Conservation (phyloP, 2,888 invertebrate genomes). For the Keiferia lycopersicella region DNA sequence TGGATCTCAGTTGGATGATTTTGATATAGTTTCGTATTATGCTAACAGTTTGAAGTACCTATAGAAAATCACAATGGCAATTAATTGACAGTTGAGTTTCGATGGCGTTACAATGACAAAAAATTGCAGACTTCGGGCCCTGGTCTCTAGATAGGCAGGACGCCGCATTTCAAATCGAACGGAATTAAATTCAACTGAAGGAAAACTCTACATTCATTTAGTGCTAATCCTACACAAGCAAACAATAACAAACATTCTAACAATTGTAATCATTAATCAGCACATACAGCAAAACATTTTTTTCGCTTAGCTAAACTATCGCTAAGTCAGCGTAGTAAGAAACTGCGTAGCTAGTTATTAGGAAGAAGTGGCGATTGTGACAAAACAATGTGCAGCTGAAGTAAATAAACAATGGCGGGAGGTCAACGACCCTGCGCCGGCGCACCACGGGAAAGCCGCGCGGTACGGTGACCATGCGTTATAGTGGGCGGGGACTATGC, state of each 20-base stretch:
- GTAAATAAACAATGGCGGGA: constrained; percentile 33
- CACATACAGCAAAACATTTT: constrained; percentile 3
- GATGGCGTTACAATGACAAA: too few relatives aligned
- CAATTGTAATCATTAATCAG: background rate
- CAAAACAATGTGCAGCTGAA: constrained; percentile 16
- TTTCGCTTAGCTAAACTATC: background rate
- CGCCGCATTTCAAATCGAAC: too few relatives aligned
- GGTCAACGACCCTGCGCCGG: constrained; percentile 31
- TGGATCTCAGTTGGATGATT: too few relatives aligned
- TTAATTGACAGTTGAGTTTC: too few relatives aligned
- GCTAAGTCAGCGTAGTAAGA: background rate
- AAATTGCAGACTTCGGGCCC: too few relatives aligned
- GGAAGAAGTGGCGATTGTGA: constrained; percentile 13
- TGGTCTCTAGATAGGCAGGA: too few relatives aligned
- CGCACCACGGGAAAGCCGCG: constrained; percentile 32
- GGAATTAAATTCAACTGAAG: too few relatives aligned
- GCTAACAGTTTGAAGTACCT: too few relatives aligned
- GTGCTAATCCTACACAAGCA: too few relatives aligned
- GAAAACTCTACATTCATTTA: too few relatives aligned
- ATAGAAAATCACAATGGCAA: too few relatives aligned
- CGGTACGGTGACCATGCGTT: constrained; percentile 27
- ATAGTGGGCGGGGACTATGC: background rate
- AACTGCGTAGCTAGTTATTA: constrained; percentile 4
- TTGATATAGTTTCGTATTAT: too few relatives aligned
- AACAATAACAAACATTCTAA: background rate